Evolutionary conservation across 2,797 vertebrate genomes (phyloP).

Genomic region (Channallabes apus): DNA sequence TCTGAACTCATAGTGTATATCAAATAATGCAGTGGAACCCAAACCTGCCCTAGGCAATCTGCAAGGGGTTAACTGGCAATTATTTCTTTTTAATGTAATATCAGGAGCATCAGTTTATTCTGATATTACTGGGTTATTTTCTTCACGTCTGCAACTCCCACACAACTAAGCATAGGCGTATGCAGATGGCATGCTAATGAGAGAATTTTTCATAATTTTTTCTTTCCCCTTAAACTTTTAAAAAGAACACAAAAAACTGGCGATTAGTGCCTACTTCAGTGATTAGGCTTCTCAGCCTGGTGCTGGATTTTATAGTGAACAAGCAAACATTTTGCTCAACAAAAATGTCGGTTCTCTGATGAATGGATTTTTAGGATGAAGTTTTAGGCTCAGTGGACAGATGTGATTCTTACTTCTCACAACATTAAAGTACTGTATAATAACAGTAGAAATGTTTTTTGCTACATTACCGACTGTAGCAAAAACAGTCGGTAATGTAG

Average conservation of each 20-base stretch:
- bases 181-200: slow-evolving; percentile 49
- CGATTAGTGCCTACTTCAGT: slow-evolving; percentile 32
- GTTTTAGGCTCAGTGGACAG: not conserved
- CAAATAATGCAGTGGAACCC: slow-evolving; percentile 43
- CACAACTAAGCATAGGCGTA: slow-evolving; percentile 37
- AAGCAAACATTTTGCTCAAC: not conserved
- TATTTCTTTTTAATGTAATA: slow-evolving; percentile 48
- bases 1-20: slow-evolving; percentile 38
- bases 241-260: slow-evolving; percentile 22
- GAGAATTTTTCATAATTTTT: slow-evolving; percentile 23
- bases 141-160: slow-evolving; percentile 40
- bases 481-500: too few species aligned
- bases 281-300: not conserved
- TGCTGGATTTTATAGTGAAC: slow-evolving; percentile 16
- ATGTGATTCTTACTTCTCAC: slow-evolving; percentile 15
- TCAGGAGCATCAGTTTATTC: slow-evolving; percentile 44
- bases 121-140: slow-evolving; percentile 29
- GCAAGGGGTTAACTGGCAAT: slow-evolving; percentile 54
- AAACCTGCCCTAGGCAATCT: slow-evolving; percentile 50
- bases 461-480: not conserved
- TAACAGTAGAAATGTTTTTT: not conserved
- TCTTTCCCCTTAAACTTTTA: slow-evolving; percentile 15
- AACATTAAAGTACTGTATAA: not conserved
- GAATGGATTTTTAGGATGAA: not conserved
- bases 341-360: not conserved